Base-by-base conservation (phyloP, 2,113 vertebrate genomes). In the Colius striatus region DNA sequence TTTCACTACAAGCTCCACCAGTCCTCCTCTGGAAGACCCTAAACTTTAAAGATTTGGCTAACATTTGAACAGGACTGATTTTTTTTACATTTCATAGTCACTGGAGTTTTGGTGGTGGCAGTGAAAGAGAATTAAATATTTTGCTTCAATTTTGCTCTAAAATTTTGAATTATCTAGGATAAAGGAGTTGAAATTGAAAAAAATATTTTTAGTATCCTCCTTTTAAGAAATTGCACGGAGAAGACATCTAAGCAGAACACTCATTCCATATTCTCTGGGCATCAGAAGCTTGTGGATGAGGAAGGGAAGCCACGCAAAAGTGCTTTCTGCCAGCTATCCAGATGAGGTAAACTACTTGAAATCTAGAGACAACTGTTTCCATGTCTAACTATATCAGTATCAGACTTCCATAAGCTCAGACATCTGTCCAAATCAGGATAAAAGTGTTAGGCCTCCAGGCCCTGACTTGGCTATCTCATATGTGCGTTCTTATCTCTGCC, bases 401-500 rank as follows among this genome's bases (percentile, higher is more conserved):
- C 47, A 50, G 6, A n/a, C 8, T 90, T 76, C 36, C 47, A 34
- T 14, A 53, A 38, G 19, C 47, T 61, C 32, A 62, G 26, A 11
- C 9, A 6, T 73, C 18, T 38, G 14, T 32, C 47, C 48, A 71
- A 15, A 16, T 9, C 32, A 43, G 23, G n/a, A 18, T 54, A 29
- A 94, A 41, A 25, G 23, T 41, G 29, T 15, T n/a, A 87, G 29
- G 7, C 16, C 16, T 70, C 19, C 48, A 68, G n/a, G 23, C 9
- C 67, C 61, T 41, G 34, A 23, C 10, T 27, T 67, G 23, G 25
- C 45, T 85, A 19, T 30, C 18, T 78, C 9, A 53, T 63, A 18
- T 1, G 4, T 50, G 4, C 10, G 8, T 86, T 6, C 18, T 82
- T 68, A 26, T 38, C 21, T 63, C 34, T 0, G 1, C 34, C 8